Percentiles rank a stretch among this genome's conserved stretches.
Evolutionary conservation across 2,888 invertebrate genomes (phyloP).

Genomic region (Sicus ferrugineus): DNA sequence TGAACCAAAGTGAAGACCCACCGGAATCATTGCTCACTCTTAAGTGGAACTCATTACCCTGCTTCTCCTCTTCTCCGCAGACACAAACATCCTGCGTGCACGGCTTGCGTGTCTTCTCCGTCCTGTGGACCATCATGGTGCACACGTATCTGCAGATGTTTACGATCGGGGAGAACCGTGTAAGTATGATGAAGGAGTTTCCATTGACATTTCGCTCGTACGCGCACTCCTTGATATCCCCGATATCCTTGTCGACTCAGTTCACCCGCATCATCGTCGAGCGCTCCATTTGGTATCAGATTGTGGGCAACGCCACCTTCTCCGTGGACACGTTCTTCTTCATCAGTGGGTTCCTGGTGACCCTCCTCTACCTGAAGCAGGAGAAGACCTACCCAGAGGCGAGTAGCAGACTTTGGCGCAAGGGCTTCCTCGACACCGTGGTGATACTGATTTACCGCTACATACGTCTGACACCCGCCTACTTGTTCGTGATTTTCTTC

Average conservation of each 20-base stretch:
- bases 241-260: slow-evolving; percentile 61
- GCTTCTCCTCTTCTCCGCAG: slow-evolving; percentile 54
- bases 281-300: slow-evolving; percentile 80
- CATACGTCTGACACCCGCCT: slow-evolving; percentile 80
- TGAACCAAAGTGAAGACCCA: no score
- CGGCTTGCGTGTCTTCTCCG: slow-evolving; percentile 79
- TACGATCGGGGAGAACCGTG: slow-evolving; percentile 74
- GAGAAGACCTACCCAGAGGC: slow-evolving; percentile 63
- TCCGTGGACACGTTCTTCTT: slow-evolving; percentile 89
- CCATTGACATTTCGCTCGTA: not conserved
- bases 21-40: no score
- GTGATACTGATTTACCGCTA: slow-evolving; percentile 70
- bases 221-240: slow-evolving; percentile 8
- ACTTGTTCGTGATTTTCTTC: slow-evolving; percentile 79
- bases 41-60: not conserved
- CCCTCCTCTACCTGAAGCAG: slow-evolving; percentile 75
- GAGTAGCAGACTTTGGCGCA: slow-evolving; percentile 46
- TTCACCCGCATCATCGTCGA: slow-evolving; percentile 77
- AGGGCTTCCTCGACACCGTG: slow-evolving; percentile 49
- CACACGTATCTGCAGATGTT: slow-evolving; percentile 85
- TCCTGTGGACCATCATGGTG: slow-evolving; percentile 85
- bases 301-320: slow-evolving; percentile 84
- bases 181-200: slow-evolving; percentile 40
- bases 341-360: slow-evolving; percentile 82
- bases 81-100: slow-evolving; percentile 79